Conservation (phyloP, 2,888 invertebrate genomes). For the Ophion ellenae region DNA sequence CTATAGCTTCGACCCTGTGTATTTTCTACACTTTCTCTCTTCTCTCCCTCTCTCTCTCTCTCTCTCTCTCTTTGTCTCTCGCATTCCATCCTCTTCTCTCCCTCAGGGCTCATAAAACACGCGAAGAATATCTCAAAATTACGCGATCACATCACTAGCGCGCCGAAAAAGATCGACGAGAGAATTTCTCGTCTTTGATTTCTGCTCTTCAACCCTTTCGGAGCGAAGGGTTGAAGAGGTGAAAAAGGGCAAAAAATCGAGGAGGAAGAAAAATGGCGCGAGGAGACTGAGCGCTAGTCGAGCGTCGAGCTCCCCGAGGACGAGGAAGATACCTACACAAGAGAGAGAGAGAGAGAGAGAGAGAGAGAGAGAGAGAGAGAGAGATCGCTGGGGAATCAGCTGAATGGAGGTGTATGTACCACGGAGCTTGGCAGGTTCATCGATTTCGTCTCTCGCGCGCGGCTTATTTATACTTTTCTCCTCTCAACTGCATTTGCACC, state of each 20-base stretch:
- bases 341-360: conserved; percentile 14
- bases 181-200: conserved; percentile 6
- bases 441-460: conserved; percentile 58
- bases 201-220: background rate
- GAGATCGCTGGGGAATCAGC: conserved; percentile 40
- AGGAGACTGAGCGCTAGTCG: conserved; percentile 15
- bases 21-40: conserved; percentile 3
- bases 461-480: conserved; percentile 54
- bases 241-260: conserved; percentile 17
- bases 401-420: conserved; percentile 30
- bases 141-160: background rate
- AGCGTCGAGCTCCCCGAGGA: conserved; percentile 34
- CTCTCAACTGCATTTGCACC: conserved; percentile 27
- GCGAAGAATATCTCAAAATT: background rate
- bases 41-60: background rate
- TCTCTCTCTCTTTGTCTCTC: background rate
- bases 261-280: conserved; percentile 28
- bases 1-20: conserved; percentile 2
- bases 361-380: conserved; percentile 11
- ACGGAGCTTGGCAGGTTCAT: conserved; percentile 43
- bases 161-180: background rate
- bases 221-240: background rate
- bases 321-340: background rate
- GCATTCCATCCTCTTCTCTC: too few species aligned
- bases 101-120: background rate